These are phyloP conservation scores for Heliornis fulica DNA, from an alignment of 2,113 vertebrate genomes.

Conservation along the genomic window DNA sequence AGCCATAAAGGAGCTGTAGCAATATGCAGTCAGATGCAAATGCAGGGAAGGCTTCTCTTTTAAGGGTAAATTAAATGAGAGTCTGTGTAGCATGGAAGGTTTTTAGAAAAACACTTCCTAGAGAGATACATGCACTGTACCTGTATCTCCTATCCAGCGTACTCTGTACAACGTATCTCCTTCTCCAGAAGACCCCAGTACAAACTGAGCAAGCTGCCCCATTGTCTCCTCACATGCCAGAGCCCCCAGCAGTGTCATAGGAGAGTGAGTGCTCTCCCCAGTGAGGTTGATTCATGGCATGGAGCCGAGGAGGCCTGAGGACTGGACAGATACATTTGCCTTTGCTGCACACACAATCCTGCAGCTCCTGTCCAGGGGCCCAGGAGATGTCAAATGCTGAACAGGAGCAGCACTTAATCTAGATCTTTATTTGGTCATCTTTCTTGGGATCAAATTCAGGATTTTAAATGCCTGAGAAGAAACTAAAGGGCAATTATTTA, in stretches of 20 bases:
- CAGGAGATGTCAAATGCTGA: background rate
- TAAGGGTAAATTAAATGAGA: background rate
- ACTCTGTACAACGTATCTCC: background rate
- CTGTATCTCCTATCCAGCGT: too few relatives aligned
- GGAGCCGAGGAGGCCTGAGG: accelerated
- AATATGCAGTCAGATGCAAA: background rate
- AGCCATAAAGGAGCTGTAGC: background rate
- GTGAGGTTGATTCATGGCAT: accelerated
- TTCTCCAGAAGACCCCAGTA: background rate
- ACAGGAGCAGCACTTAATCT: background rate
- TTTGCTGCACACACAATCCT: accelerated
- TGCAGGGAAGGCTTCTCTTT: background rate
- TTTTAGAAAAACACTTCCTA: background rate
- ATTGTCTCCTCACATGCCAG: accelerated
- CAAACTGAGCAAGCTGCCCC: background rate
- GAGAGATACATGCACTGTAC: background rate
- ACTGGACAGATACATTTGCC: background rate
- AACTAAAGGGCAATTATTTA: background rate
- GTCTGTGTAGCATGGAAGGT: background rate
- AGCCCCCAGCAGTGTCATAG: accelerated
- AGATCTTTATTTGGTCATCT: background rate
- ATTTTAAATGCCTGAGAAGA: background rate
- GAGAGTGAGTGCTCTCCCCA: background rate
- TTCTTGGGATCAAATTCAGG: background rate
- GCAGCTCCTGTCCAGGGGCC: background rate